Conservation (phyloP, 1,140 invertebrate genomes). For the Galendromus occidentalis region DNA sequence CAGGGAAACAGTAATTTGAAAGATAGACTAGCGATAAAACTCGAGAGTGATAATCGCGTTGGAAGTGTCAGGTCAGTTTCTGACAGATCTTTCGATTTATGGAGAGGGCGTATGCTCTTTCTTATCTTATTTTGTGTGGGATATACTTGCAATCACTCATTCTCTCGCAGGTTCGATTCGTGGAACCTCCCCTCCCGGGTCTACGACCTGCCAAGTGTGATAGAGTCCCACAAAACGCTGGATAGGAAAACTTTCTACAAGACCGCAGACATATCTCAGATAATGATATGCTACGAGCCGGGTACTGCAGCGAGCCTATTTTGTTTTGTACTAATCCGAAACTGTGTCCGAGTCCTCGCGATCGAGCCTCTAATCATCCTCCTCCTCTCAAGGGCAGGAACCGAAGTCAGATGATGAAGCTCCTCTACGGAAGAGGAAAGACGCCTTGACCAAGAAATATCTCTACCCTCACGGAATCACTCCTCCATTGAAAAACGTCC, state of each 20-base stretch:
- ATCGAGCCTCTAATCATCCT: too few species aligned
- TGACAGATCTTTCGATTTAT: too few species aligned
- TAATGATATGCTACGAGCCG: slow-evolving; percentile 56
- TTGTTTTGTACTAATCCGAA: too few species aligned
- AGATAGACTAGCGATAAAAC: slow-evolving; percentile 65
- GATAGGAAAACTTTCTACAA: slow-evolving; percentile 93
- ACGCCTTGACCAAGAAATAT: slow-evolving; percentile 47
- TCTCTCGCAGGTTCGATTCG: slow-evolving; percentile 60
- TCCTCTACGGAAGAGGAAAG: slow-evolving; percentile 13
- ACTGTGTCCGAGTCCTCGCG: too few species aligned
- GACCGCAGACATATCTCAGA: slow-evolving; percentile 76
- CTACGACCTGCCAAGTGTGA: slow-evolving; percentile 73
- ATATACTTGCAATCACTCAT: too few species aligned
- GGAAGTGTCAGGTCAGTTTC: not conserved
- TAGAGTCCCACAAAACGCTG: slow-evolving; percentile 85
- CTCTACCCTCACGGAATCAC: slow-evolving; percentile 81
- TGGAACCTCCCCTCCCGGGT: slow-evolving; percentile 65
- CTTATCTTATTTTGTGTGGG: too few species aligned
- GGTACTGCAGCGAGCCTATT: too few species aligned
- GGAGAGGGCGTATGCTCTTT: too few species aligned
- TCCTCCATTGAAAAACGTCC: slow-evolving; percentile 80
- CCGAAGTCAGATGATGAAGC: slow-evolving; percentile 7
- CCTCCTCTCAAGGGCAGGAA: not conserved
- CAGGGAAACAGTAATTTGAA: slow-evolving; percentile 52
- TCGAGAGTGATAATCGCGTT: slow-evolving; percentile 50